These are phyloP conservation scores for Crepidodera aurea DNA, from an alignment of 2,888 invertebrate species.

Conservation along the genomic window DNA sequence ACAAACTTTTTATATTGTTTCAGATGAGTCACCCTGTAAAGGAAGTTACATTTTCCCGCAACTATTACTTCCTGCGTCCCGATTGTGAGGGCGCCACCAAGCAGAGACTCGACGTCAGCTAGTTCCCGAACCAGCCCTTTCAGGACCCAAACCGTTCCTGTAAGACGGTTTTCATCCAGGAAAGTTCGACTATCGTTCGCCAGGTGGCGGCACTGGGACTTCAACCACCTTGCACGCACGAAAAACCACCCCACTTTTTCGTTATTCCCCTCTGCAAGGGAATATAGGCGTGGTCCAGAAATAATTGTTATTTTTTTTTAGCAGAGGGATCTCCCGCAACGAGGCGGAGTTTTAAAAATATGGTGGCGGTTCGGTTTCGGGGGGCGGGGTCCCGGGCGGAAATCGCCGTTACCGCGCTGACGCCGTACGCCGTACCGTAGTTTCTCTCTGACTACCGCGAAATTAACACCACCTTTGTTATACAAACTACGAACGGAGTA, in stretches of 20 bases:
- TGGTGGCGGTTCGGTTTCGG: constrained; percentile 52
- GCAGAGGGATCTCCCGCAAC: constrained; percentile 45
- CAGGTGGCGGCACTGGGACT: constrained; percentile 43
- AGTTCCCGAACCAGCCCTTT: not conserved
- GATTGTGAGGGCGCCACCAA: constrained; percentile 20
- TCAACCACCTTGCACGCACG: constrained; percentile 16
- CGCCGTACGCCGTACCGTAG: constrained; percentile 42
- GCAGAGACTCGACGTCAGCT: constrained; percentile 1
- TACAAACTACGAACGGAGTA: constrained; percentile 21
- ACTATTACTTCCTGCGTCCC: not conserved
- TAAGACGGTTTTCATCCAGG: not conserved
- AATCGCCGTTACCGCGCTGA: constrained; percentile 53
- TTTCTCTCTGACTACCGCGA: constrained; percentile 44
- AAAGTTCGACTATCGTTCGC: constrained; percentile 31
- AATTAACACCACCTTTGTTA: constrained; percentile 29
- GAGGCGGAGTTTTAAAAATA: constrained; percentile 60
- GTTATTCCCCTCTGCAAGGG: constrained; percentile 42
- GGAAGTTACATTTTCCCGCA: not conserved
- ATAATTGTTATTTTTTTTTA: constrained; percentile 56
- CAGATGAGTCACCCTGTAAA: constrained; percentile 29
- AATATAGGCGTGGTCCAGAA: constrained; percentile 52
- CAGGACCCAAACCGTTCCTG: constrained; percentile 11
- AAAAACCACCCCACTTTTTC: constrained; percentile 42
- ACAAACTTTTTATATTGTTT: not conserved
- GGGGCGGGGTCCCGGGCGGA: constrained; percentile 57